Percentiles rank a stretch among this genome's conserved stretches.
Conservation (phyloP, 2,888 invertebrate genomes). For the Microctonus hyperodae region DNA sequence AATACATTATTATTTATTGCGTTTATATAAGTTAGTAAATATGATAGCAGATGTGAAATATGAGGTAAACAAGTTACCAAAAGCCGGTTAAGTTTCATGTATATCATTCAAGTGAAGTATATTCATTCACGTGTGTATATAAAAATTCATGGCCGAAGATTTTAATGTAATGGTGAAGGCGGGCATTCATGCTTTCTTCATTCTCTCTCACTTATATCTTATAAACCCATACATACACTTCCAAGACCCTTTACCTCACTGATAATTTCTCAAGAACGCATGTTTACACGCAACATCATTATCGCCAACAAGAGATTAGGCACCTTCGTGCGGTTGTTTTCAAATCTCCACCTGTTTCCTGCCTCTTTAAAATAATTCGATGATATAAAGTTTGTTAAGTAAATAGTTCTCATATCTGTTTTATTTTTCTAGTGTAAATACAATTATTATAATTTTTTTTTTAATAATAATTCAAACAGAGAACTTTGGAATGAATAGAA, state of each 20-base stretch:
- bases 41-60: constrained; percentile 5
- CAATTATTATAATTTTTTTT: neutral
- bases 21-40: neutral
- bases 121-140: neutral
- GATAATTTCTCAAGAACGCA: constrained; percentile 37
- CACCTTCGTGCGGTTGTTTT: constrained; percentile 31
- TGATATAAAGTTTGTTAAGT: neutral
- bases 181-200: constrained; percentile 29
- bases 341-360: constrained; percentile 33
- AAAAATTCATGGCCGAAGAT: constrained; percentile 13
- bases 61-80: constrained; percentile 13
- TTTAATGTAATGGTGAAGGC: constrained; percentile 16
- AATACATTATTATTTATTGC: neutral
- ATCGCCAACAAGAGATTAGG: constrained; percentile 41
- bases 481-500: no score
- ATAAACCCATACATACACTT: no score
- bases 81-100: constrained; percentile 3
- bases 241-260: constrained; percentile 21
- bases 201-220: neutral
- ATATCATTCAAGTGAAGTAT: constrained; percentile 4
- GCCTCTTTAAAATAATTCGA: constrained; percentile 7
- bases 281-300: constrained; percentile 43
- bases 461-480: no score
- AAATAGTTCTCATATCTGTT: neutral
- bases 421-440: neutral